Percentiles rank a stretch among this genome's conserved stretches.
phyloP scores from a whole-genome alignment of 2,113 vertebrate species.

The Chaenocephalus aceratus region DNA sequence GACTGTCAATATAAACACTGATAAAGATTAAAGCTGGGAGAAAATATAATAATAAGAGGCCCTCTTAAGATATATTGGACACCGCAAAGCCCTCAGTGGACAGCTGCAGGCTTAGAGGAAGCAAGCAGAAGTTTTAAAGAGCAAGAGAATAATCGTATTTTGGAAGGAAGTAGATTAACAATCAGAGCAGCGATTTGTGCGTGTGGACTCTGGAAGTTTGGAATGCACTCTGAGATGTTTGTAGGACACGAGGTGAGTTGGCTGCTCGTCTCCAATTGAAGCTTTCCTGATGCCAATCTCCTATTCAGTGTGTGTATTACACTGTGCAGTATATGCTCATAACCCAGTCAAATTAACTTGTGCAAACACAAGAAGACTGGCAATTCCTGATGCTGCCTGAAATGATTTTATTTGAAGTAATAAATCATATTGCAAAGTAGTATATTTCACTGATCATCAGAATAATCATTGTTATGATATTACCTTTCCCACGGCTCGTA shows the following conservation, averaged over 20 bases:
- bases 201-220: conserved; percentile 66
- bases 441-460: background rate
- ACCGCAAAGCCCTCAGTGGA: conserved; percentile 78
- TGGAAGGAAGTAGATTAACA: conserved; percentile 79
- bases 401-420: background rate
- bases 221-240: conserved; percentile 49
- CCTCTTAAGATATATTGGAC: conserved; percentile 75
- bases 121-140: conserved; percentile 76
- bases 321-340: background rate
- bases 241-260: conserved; percentile 58
- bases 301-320: background rate
- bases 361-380: background rate
- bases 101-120: conserved; percentile 77
- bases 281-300: background rate
- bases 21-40: conserved; percentile 79
- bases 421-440: background rate
- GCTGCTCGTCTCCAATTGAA: conserved; percentile 35
- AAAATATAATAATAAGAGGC: conserved; percentile 76
- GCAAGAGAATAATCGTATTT: conserved; percentile 78
- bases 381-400: background rate
- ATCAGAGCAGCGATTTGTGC: conserved; percentile 69
- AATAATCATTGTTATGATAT: background rate
- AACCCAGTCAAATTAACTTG: background rate
- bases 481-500: background rate
- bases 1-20: conserved; percentile 81